Evolutionary conservation across 2,888 invertebrate genomes (phyloP).

Genomic region (Disparrhopalites patrizii): DNA sequence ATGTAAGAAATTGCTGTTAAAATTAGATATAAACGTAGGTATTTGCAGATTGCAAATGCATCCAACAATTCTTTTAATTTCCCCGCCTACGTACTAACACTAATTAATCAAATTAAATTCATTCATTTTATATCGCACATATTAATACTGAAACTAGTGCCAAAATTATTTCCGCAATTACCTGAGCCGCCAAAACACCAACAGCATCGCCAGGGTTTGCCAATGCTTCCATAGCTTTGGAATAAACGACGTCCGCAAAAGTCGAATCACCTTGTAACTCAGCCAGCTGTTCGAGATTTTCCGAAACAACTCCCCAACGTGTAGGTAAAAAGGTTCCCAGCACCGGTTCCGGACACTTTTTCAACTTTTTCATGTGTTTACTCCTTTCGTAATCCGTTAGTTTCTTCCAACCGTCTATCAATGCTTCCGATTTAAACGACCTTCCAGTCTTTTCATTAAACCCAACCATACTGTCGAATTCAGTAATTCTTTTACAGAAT

Average conservation of each 20-base stretch:
- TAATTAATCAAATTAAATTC: too few relatives aligned
- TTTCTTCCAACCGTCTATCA: slow-evolving; percentile 65
- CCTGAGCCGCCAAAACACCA: slow-evolving; percentile 89
- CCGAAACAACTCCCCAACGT: slow-evolving; percentile 78
- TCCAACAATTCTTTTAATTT: too few relatives aligned
- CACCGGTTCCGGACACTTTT: slow-evolving; percentile 69
- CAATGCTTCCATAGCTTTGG: slow-evolving; percentile 71
- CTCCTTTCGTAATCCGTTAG: slow-evolving; percentile 59
- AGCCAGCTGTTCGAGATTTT: slow-evolving; percentile 62
- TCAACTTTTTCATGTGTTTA: slow-evolving; percentile 3
- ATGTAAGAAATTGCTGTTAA: not conserved
- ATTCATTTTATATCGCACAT: too few relatives aligned
- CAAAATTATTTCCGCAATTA: slow-evolving; percentile 39
- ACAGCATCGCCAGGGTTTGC: slow-evolving; percentile 94
- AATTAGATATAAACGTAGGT: too few relatives aligned
- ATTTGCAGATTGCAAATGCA: too few relatives aligned
- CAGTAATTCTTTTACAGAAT: slow-evolving; percentile 59
- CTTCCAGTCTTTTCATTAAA: slow-evolving; percentile 58
- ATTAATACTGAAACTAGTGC: not conserved
- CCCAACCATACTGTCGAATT: slow-evolving; percentile 48
- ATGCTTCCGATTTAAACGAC: slow-evolving; percentile 58
- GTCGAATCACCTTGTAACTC: slow-evolving; percentile 50
- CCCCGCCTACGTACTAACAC: too few relatives aligned
- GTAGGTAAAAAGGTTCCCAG: slow-evolving; percentile 54
- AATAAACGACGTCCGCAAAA: slow-evolving; percentile 67